Conservation (phyloP, 2,888 invertebrate species). For the Dynastes maya region DNA sequence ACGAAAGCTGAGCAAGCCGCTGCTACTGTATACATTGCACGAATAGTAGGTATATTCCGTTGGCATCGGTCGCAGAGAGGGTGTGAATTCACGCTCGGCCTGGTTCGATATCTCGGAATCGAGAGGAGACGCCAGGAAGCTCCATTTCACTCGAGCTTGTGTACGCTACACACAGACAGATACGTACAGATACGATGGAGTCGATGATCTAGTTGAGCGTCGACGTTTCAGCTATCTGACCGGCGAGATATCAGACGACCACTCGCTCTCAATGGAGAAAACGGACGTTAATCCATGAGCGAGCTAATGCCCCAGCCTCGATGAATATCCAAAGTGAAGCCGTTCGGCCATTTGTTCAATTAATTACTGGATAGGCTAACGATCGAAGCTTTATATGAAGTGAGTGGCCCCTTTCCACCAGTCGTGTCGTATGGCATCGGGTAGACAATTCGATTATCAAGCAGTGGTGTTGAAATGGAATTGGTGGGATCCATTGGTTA, state of each 20-base stretch:
- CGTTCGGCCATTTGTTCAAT: conserved; percentile 22
- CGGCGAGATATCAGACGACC: conserved; percentile 19
- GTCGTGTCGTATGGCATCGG: not conserved
- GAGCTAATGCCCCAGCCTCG: conserved; percentile 24
- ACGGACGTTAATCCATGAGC: conserved; percentile 19
- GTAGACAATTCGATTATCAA: conserved; percentile 16
- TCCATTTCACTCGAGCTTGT: conserved; percentile 10
- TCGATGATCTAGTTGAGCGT: conserved; percentile 16
- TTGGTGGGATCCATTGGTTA: not conserved
- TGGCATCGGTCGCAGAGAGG: not conserved
- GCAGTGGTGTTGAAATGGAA: not conserved
- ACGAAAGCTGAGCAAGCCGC: not conserved
- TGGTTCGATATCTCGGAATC: conserved; percentile 15
- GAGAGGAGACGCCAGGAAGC: conserved; percentile 1
- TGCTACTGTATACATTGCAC: not conserved
- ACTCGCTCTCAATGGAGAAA: conserved; percentile 11
- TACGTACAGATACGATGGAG: not conserved
- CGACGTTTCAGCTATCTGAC: conserved; percentile 25
- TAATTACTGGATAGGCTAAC: conserved; percentile 30
- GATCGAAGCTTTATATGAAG: conserved; percentile 23
- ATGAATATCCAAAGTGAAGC: conserved; percentile 40
- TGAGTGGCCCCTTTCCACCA: not conserved
- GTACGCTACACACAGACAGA: not conserved
- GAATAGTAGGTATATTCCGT: not conserved
- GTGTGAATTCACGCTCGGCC: conserved; percentile 9